Evolutionary conservation across 2,888 invertebrate genomes (phyloP), one percentile per base, ranked within the genome.

Genomic region (Metacarcinus magister): DNA sequence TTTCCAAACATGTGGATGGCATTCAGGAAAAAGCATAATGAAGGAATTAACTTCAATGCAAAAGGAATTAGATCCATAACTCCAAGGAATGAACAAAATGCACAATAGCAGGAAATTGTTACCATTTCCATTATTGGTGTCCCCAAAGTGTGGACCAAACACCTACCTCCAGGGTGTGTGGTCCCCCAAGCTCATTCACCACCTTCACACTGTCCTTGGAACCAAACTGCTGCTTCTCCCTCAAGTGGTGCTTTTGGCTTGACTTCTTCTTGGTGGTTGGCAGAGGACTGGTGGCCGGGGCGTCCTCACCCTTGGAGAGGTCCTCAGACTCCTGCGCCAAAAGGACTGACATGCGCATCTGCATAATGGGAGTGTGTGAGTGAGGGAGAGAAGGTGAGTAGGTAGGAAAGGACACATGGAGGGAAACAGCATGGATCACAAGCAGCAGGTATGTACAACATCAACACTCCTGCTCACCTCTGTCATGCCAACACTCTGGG

Each of bases 271-370:
- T 96, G 91, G 82, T 46, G 48, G 94, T 39, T 23, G 96, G 54
- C 39, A 87, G 44, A 44, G 93, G 92, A n/a, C 94, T 43, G 39
- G 46, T 54, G 43, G 67, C 44, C 32, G 67, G 54, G 3, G 82
- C 28, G 28, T 44, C 91, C 7, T 96, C 87, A 10, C 5, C n/a
- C 44, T 91, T 94, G 75, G 91, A 67, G 43, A 94, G n/a, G 0
- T 96, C 96, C 13, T 96, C 96, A 48, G 91, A 94, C 92, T 96
- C 96, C 39, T 94, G 96, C n/a, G 96, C 96, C 90, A 96, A 92
- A 23, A 96, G 96, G 23, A 96, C 96, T 16, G 96, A 96, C 96
- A 96, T 96, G 46, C 96, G 94, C 96, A 96, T 96, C 96, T 96
- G 75, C 28, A 28, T 75, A 75, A 75, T 28, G 75, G 75, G 75